These are phyloP conservation scores for Ceyx margarethae DNA, from an alignment of 2,113 vertebrate genomes.

Conservation along the genomic window DNA sequence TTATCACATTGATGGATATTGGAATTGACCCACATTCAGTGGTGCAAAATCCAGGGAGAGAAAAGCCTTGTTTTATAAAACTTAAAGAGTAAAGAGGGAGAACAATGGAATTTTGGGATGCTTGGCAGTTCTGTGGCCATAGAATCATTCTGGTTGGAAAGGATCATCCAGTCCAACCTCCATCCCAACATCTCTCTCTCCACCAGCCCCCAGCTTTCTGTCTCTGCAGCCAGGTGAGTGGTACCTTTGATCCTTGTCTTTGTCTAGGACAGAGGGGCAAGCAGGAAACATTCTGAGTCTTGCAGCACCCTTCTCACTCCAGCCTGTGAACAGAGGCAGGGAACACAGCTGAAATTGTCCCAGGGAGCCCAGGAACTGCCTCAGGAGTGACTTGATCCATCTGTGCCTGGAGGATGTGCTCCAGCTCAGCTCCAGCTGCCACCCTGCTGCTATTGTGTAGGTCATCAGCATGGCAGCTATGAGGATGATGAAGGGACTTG, in stretches of 20 bases:
- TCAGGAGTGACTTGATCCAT: neutral
- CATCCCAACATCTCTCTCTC: no score
- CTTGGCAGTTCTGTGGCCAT: neutral
- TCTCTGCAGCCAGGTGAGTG: neutral
- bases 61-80: neutral
- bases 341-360: neutral
- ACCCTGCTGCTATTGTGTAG: neutral
- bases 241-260: neutral
- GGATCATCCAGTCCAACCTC: no score
- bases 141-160: no score
- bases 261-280: neutral
- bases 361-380: neutral
- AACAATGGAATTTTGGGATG: neutral
- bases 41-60: neutral
- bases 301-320: neutral
- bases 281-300: neutral
- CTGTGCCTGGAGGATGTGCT: neutral
- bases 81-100: neutral
- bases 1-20: neutral
- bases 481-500: no score
- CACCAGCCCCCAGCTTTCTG: neutral
- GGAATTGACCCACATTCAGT: neutral
- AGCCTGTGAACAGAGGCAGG: neutral
- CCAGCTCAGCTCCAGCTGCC: neutral
- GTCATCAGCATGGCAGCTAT: neutral